Evolutionary conservation across 2,113 vertebrate genomes (phyloP), one percentile per base, ranked within the genome.

Genomic region (Petrocephalus microphthalmus): DNA sequence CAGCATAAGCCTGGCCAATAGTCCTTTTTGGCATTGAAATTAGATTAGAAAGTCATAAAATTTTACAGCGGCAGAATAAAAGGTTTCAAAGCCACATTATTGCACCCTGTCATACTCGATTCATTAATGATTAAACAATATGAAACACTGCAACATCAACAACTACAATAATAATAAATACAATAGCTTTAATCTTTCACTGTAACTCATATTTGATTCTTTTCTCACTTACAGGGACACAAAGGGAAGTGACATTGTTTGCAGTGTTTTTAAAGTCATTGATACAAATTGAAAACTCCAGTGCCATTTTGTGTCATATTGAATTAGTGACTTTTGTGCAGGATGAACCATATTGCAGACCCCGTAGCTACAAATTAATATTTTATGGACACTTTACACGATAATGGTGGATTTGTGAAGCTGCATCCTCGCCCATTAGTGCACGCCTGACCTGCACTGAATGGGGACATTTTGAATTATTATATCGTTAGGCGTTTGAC

Each of bases 281-380:
- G 5, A 13, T 74, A 74, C 17, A 74, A 29, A 1, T 74, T 29
- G 33, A 74, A 74, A 74, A 37, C 29, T 71, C n/a, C 29, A 74
- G 29, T 74, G 67, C 29, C 33, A 74, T 17, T 37, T 37, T 74
- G 67, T 19, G 67, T 74, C 67, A 74, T 15, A 71, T 37, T 74
- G 29, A 74, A 74, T 74, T 74, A 74, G 67, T 74, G 67, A 74
- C 60, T 64, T 74, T 74, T 74, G 67, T 37, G 67, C 67, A 74
- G 67, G 15, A 37, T 74, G 67, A 74, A 33, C 11, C 67, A 74
- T 37, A 74, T 74, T 71, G n/a, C 25, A 33, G 29, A 71, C 13
- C 29, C 29, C 64, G 15, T 33, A 33, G 64, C n/a, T 71, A 71
- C n/a, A 71, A 71, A 60, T 60, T 4, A 71, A 71, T 33, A 71